These are phyloP conservation scores for Melanotaenia nigrans DNA, from an alignment of 2,797 vertebrate genomes.

Conservation along the genomic window DNA sequence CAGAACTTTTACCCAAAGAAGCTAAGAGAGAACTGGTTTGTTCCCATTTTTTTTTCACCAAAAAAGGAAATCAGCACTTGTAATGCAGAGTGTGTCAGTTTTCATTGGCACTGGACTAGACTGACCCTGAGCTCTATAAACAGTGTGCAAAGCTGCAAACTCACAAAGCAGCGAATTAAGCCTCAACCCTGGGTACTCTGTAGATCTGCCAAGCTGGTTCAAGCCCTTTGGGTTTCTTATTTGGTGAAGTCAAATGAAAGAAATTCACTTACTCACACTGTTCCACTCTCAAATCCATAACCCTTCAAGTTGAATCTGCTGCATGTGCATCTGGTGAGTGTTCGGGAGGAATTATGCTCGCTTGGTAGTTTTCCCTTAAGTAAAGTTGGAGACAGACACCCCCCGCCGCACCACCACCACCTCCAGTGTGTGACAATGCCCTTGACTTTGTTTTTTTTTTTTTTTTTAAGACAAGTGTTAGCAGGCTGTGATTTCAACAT, in stretches of 20 bases:
- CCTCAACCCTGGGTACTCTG: slow-evolving; percentile 42
- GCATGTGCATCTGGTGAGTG: slow-evolving; percentile 58
- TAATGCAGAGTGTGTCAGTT: slow-evolving; percentile 51
- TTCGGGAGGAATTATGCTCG: slow-evolving; percentile 57
- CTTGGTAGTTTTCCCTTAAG: slow-evolving; percentile 50
- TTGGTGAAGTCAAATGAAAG: slow-evolving; percentile 73
- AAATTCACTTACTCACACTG: slow-evolving; percentile 72
- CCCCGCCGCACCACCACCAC: slow-evolving; percentile 21
- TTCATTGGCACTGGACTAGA: slow-evolving; percentile 54
- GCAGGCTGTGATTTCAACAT: slow-evolving; percentile 66
- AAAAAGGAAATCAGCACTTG: slow-evolving; percentile 27
- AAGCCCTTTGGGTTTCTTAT: slow-evolving; percentile 54
- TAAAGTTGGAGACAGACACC: slow-evolving; percentile 50
- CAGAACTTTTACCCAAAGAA: slow-evolving; percentile 61
- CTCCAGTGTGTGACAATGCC: slow-evolving; percentile 49
- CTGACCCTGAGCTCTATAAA: slow-evolving; percentile 37
- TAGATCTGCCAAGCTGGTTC: slow-evolving; percentile 59
- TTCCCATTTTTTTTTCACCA: neutral
- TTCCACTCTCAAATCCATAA: slow-evolving; percentile 63
- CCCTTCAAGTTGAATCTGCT: slow-evolving; percentile 59
- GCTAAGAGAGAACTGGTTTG: slow-evolving; percentile 15
- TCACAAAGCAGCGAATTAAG: slow-evolving; percentile 51
- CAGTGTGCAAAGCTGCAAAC: slow-evolving; percentile 39
- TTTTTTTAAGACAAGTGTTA: slow-evolving; percentile 54
- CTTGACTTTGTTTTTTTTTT: slow-evolving; percentile 32